Conservation (phyloP, 2,113 vertebrate genomes). For the Miniopterus natalensis region DNA sequence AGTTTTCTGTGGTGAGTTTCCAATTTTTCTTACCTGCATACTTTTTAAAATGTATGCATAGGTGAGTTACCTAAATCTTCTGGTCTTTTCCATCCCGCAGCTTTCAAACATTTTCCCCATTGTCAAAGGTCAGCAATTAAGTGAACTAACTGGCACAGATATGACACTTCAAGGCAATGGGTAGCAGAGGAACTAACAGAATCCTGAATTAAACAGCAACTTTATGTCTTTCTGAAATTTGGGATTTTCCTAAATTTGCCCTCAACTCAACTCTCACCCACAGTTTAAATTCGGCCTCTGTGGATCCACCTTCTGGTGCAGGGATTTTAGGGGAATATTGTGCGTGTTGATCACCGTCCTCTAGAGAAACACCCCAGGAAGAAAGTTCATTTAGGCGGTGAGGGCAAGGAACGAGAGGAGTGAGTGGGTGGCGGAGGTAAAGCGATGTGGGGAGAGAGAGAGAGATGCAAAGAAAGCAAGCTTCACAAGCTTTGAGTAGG, state of each 20-base stretch:
- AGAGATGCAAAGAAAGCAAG: constrained; percentile 27
- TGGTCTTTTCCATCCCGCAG: neutral
- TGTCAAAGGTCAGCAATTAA: neutral
- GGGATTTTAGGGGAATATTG: neutral
- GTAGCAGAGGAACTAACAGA: neutral
- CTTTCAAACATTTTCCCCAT: neutral
- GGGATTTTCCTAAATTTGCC: neutral
- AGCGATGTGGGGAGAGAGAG: neutral
- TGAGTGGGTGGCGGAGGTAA: neutral
- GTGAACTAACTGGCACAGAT: neutral
- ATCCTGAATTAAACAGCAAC: neutral
- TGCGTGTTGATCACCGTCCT: constrained; percentile 3
- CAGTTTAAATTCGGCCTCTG: neutral
- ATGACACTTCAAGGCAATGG: neutral
- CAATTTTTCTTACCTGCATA: neutral
- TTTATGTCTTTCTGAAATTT: constrained; percentile 35
- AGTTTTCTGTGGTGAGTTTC: neutral
- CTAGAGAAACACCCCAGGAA: constrained; percentile 16
- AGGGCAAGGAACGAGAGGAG: neutral
- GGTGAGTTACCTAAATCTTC: neutral
- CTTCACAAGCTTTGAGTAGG: constrained; percentile 20
- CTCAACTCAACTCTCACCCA: neutral
- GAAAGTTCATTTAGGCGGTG: neutral
- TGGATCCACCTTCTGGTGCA: neutral
- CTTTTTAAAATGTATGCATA: neutral